Base-by-base conservation (phyloP, 2,888 invertebrate genomes). In the Labia minor region DNA sequence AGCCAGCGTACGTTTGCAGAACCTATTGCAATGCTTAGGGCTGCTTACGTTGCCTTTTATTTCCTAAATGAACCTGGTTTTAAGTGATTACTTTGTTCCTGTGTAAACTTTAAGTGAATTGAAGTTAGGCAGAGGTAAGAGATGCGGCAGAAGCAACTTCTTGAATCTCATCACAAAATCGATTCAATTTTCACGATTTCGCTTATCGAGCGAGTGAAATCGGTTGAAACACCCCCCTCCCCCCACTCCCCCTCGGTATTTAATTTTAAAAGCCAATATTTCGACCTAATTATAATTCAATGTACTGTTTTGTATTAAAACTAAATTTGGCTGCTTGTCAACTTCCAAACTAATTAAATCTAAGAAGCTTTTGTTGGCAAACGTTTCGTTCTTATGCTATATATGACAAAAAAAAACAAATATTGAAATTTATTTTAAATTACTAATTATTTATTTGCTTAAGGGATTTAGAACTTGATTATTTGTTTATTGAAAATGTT, bases 21-120 rank as follows among this genome's bases (percentile, higher is more conserved):
- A 49, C 49, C 49, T 49, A 49, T 49, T 49, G 49, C 49, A 49
- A 49, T 49, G 49, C 49, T 49, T 49, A 49, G 6, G 4, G 49
- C 49, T 49, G 49, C 49, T 49, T 49, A 49, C 49, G 49, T 49
- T 49, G 49, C 49, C 49, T 49, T 49, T 49, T 49, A 49, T 49
- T 49, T 49, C 49, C 49, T 49, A 49, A 49, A 49, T 49, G 49
- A 49, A 49, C 49, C 49, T 49, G 49, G 49, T 49, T 49, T 49
- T 49, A 49, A 49, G 49, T 49, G 49, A 49, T 49, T 49, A 49
- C 49, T 49, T 49, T 49, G 49, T 49, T 49, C 49, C 49, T 49
- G 49, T 49, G 49, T 49, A 49, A 49, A 49, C 49, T 49, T 49
- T 49, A 49, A 49, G 49, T 49, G 49, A 49, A 49, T 49, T 49